phyloP scores from a whole-genome alignment of 2,888 invertebrate species.

The Sarcophaga rosellei region DNA sequence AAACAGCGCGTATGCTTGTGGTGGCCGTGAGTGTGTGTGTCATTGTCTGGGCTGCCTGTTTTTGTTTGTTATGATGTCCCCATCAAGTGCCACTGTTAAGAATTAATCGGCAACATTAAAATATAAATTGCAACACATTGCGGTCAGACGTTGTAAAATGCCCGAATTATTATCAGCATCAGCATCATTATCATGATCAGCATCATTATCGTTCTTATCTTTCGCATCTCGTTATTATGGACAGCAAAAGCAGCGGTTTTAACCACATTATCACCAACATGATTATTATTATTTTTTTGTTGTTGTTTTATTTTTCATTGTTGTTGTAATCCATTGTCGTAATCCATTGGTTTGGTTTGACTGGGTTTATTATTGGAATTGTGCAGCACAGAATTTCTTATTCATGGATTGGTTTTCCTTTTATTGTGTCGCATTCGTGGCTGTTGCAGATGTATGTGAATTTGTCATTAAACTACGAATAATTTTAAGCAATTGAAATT shows the following conservation, averaged over 20 bases:
- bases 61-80: constrained; percentile 56
- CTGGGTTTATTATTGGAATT: no score
- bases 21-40: constrained; percentile 1
- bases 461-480: background rate
- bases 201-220: constrained; percentile 18
- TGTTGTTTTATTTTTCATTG: constrained; percentile 27
- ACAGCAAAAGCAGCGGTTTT: background rate
- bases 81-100: constrained; percentile 65
- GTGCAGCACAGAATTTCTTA: background rate
- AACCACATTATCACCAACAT: constrained; percentile 32
- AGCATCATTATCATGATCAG: constrained; percentile 60
- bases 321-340: constrained; percentile 6
- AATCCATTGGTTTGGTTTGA: background rate
- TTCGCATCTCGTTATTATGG: background rate
- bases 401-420: background rate
- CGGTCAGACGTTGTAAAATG: constrained; percentile 65
- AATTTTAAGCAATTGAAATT: no score
- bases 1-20: background rate
- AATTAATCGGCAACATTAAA: constrained; percentile 67
- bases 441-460: background rate
- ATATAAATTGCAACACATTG: constrained; percentile 69
- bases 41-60: background rate
- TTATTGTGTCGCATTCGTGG: background rate
- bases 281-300: constrained; percentile 24
- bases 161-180: constrained; percentile 61